These are phyloP conservation scores for Catharus ustulatus DNA, from an alignment of 2,797 vertebrate species.

Conservation along the genomic window DNA sequence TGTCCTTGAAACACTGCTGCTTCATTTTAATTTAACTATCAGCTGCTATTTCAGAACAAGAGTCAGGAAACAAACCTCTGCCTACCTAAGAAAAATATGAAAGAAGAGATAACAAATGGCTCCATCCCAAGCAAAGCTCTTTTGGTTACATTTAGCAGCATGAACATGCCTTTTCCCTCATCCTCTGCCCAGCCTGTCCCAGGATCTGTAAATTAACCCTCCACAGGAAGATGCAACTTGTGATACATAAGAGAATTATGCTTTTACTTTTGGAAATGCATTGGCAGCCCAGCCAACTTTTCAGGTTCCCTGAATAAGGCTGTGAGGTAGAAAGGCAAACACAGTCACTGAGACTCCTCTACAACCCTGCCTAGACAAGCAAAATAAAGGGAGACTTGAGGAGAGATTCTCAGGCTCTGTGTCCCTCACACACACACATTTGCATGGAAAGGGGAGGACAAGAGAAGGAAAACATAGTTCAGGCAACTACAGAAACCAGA, in stretches of 20 bases:
- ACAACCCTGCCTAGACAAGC: neutral
- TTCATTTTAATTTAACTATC: neutral
- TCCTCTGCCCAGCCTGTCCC: neutral
- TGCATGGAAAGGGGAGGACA: neutral
- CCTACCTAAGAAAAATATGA: neutral
- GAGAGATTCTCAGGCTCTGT: neutral
- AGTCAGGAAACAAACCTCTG: neutral
- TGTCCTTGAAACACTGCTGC: neutral
- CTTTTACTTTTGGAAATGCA: neutral
- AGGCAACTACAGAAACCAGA: neutral
- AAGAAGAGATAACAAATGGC: neutral
- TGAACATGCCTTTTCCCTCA: neutral
- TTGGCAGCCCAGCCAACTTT: neutral
- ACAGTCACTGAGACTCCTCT: neutral
- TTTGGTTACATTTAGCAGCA: neutral
- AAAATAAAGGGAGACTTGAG: neutral
- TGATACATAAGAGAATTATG: rapidly evolving
- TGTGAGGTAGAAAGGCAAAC: neutral
- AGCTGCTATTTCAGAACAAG: neutral
- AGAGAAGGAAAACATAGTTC: neutral
- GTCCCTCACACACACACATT: neutral
- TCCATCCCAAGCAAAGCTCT: neutral
- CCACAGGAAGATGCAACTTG: neutral
- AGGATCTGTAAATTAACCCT: neutral
- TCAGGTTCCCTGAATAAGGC: neutral